A percentile compares a stretch with the other conserved stretches of the same genome.
phyloP scores from a whole-genome alignment of 2,888 invertebrate genomes.

The Dynastes hyllus region DNA sequence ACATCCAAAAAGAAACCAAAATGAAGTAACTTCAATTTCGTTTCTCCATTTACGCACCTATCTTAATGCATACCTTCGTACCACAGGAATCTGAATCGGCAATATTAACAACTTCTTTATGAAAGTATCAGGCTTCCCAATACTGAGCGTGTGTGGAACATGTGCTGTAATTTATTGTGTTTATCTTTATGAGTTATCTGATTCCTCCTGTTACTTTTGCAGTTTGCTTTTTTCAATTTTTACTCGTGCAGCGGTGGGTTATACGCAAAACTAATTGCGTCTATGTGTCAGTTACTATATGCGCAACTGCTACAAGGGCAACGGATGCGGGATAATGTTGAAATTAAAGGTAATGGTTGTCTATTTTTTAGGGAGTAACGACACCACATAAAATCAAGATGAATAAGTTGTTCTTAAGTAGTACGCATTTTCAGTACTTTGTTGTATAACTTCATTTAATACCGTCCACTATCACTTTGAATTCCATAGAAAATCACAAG shows the following conservation, averaged over 20 bases:
- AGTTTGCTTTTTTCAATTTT: background rate
- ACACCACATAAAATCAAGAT: too few relatives aligned
- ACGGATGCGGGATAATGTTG: too few relatives aligned
- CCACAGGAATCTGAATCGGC: constrained; percentile 29
- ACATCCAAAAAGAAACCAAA: constrained; percentile 2
- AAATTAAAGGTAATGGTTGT: too few relatives aligned
- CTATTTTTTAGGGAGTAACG: too few relatives aligned
- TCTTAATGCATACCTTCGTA: constrained; percentile 8
- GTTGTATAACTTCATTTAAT: too few relatives aligned
- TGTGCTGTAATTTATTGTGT: constrained; percentile 37
- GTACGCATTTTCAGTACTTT: too few relatives aligned
- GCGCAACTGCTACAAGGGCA: too few relatives aligned
- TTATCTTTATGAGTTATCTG: constrained; percentile 44
- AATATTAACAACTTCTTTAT: constrained; percentile 34
- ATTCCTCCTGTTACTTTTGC: constrained; percentile 15
- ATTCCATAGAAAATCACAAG: too few relatives aligned
- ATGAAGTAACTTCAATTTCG: background rate
- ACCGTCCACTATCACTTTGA: too few relatives aligned
- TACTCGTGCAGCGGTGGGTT: background rate
- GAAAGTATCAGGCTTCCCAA: constrained; percentile 10
- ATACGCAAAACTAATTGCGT: background rate
- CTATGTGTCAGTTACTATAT: background rate
- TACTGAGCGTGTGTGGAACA: constrained; percentile 21
- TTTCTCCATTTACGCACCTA: background rate
- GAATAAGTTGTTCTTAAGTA: too few relatives aligned